A percentile compares a stretch with the other conserved stretches of the same genome.
These are phyloP conservation scores for Artemia franciscana DNA, from an alignment of 1,140 invertebrate genomes.

Conservation along the genomic window DNA sequence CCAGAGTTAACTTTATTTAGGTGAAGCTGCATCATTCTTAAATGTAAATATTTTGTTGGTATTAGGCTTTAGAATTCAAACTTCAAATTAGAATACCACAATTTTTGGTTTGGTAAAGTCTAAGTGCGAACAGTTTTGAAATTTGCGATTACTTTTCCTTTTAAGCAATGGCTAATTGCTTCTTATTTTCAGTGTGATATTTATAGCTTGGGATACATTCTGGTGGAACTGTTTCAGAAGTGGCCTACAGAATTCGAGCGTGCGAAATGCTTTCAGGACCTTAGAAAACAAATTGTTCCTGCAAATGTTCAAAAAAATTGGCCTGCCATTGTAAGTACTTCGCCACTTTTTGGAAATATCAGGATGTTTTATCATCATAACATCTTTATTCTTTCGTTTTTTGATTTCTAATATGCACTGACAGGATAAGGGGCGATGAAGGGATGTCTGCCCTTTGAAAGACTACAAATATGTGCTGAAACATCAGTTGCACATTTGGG, in stretches of 20 bases:
- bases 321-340: not conserved
- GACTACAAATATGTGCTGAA: too few species aligned
- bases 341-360: too few species aligned
- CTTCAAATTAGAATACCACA: not conserved
- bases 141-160: not conserved
- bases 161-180: not conserved
- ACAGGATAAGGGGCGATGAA: too few species aligned
- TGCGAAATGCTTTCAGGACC: not conserved
- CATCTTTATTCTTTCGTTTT: too few species aligned
- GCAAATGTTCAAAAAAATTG: not conserved
- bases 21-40: not conserved
- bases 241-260: not conserved
- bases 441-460: too few species aligned
- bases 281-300: not conserved
- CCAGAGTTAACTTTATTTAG: not conserved
- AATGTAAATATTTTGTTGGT: not conserved
- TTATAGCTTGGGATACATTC: not conserved
- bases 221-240: not conserved
- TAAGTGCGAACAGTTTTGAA: too few species aligned
- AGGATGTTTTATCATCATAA: too few species aligned
- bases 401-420: too few species aligned
- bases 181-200: not conserved
- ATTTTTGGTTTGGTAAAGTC: not conserved
- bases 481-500: too few species aligned
- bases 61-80: not conserved